Percentiles rank a stretch among this genome's conserved stretches.
These are phyloP conservation scores for Butorides virescens DNA, from an alignment of 2,113 vertebrate genomes.

Conservation along the genomic window DNA sequence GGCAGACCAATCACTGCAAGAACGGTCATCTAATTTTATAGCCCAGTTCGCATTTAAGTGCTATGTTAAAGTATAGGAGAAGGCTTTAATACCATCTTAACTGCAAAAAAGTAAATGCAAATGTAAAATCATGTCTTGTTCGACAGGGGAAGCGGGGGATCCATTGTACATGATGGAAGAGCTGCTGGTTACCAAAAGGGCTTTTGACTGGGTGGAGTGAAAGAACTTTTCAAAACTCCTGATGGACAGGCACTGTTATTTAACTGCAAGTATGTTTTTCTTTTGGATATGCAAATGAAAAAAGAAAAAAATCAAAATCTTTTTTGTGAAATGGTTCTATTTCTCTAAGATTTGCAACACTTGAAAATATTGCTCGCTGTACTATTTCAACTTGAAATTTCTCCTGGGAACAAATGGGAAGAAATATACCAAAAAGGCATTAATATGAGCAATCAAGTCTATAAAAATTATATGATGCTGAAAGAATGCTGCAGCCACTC, in stretches of 20 bases:
- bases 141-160: neutral
- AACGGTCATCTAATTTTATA: neutral
- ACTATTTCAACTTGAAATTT: neutral
- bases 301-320: too few species aligned
- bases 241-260: neutral
- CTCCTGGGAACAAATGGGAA: neutral
- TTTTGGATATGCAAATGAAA: neutral
- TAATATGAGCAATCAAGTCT: neutral
- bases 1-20: neutral
- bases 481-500: slow-evolving; percentile 22
- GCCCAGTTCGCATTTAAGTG: neutral
- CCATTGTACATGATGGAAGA: neutral
- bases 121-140: neutral
- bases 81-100: neutral
- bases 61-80: neutral
- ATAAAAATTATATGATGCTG: neutral
- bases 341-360: neutral
- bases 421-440: neutral
- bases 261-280: neutral
- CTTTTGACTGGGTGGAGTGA: neutral
- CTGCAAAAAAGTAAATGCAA: neutral
- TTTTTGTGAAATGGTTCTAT: neutral
- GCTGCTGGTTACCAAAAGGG: neutral
- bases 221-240: neutral
- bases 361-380: neutral